These are phyloP conservation scores for Polydrusus tereticollis DNA, from an alignment of 2,888 invertebrate genomes.

Conservation along the genomic window DNA sequence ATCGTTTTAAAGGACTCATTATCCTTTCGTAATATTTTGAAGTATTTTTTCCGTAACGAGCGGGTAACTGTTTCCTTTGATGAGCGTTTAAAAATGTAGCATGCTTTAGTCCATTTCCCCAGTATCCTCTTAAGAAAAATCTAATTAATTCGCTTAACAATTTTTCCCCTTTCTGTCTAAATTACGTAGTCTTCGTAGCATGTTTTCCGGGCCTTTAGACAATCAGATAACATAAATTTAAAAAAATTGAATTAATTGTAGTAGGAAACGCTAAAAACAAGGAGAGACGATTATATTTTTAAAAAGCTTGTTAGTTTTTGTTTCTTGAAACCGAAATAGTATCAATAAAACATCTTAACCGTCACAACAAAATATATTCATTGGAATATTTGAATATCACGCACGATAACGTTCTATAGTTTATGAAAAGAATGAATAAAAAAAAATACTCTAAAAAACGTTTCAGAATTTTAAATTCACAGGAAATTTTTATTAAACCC, in stretches of 20 bases:
- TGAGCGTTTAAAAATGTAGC: slow-evolving; percentile 42
- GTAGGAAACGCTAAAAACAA: neutral
- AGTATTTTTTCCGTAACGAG: slow-evolving; percentile 27
- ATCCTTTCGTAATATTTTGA: slow-evolving; percentile 22
- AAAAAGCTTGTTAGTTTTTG: too few species aligned
- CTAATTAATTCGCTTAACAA: slow-evolving; percentile 43
- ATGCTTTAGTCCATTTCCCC: slow-evolving; percentile 40
- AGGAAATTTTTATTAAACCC: neutral
- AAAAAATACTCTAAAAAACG: neutral
- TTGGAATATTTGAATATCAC: too few species aligned
- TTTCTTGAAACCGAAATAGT: too few species aligned
- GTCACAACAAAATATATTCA: too few species aligned
- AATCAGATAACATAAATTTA: slow-evolving; percentile 10
- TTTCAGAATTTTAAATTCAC: neutral
- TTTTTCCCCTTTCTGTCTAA: slow-evolving; percentile 20
- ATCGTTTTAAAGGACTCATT: slow-evolving; percentile 15
- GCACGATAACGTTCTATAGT: too few species aligned
- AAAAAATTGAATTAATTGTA: neutral
- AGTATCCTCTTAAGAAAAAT: slow-evolving; percentile 31
- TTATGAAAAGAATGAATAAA: too few species aligned
- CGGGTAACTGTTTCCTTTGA: slow-evolving; percentile 37
- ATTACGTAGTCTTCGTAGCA: slow-evolving; percentile 10
- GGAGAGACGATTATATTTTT: neutral
- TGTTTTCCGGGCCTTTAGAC: slow-evolving; percentile 2
- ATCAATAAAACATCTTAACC: too few species aligned